These are phyloP conservation scores for Halichoerus grypus DNA, from an alignment of 2,113 vertebrate genomes.

Conservation along the genomic window DNA sequence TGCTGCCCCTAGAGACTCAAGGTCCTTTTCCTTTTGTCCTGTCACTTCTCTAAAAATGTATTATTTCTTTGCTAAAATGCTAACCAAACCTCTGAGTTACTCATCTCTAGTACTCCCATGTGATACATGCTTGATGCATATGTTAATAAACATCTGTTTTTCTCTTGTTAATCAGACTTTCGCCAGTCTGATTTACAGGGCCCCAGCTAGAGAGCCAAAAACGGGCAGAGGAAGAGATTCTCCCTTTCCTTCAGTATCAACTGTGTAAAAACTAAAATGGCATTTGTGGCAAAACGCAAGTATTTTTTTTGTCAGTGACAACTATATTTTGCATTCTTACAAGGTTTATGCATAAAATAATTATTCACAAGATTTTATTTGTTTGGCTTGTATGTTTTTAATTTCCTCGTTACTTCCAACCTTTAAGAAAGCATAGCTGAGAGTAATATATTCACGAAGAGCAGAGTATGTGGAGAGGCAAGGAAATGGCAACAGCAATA, in stretches of 20 bases:
- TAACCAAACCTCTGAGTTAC: not conserved
- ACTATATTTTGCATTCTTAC: not conserved
- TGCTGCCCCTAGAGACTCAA: not conserved
- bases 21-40: not conserved
- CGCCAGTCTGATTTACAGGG: not conserved
- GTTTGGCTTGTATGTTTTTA: slow-evolving; percentile 10
- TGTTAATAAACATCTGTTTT: not conserved
- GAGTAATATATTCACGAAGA: not conserved
- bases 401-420: not conserved
- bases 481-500: not conserved
- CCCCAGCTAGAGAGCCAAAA: not conserved
- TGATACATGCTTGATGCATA: not conserved
- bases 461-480: not conserved
- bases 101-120: not conserved
- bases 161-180: not conserved
- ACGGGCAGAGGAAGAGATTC: not conserved
- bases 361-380: not conserved
- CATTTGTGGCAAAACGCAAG: not conserved
- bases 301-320: not conserved
- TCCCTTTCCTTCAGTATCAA: not conserved
- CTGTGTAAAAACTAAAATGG: not conserved
- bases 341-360: not conserved
- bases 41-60: not conserved
- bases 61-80: not conserved
- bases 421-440: not conserved